Evolutionary conservation across 2,797 vertebrate species (phyloP), one percentile per base, ranked within the genome.

Genomic region (Mallotus villosus): DNA sequence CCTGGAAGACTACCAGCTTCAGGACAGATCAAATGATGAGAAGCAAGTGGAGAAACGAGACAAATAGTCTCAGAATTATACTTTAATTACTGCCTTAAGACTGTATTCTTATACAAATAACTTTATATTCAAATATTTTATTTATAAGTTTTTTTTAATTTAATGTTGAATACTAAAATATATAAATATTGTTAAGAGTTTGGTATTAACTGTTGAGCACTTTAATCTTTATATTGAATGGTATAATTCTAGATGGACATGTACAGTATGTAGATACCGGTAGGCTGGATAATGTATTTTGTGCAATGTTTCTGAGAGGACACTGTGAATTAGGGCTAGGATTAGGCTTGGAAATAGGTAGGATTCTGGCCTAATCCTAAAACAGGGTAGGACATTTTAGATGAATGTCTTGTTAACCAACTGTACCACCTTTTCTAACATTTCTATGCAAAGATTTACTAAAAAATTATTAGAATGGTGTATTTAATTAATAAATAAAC

Each of bases 1-100:
- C 69, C 88, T 99, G 81, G 94, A 97, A 70, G 97, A 99, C 83
- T 97, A 99, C 87, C 94, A 94, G 58, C 81, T 98, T 61, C 77
- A 88, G 59, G 94, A 96, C 14, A 88, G 82, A 61, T 77, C 82
- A 1, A 83, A 92, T 37, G 88, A 73, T 1, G 88, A 85, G 32
- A 88, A 86, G 19, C 79, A 88, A 76, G 75, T 89, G 57, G 83
- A 88, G 66, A 90, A 88, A 81, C 57, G 73, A 0, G 65, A 74
- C 2, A 90, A 92, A 74, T 90, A 88, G 74, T 49, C 17, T 0
- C 17, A 55, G 17, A n/a, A 55, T 55, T 4, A 55, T 55, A 16
- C 19, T 55, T 55, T 55, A 55, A 55, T n/a, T n/a, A n/a, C 51
- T 55, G 51, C 51, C 51, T 91, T 93, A 92, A 85, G 19, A 66